phyloP scores from a whole-genome alignment of 2,113 vertebrate genomes.

The Coregonus clupeaformis region DNA sequence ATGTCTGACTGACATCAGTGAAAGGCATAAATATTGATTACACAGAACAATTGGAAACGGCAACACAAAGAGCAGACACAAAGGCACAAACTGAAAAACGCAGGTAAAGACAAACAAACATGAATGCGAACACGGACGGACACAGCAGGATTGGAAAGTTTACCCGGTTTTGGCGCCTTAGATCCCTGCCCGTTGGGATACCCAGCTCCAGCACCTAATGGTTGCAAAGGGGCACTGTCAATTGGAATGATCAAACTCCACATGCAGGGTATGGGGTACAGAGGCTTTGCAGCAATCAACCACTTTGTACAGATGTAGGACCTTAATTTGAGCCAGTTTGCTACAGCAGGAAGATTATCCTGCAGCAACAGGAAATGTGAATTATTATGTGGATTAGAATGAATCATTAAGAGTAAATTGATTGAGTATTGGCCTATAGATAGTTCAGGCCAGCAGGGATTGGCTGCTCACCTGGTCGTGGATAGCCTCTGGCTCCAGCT shows the following conservation, averaged over 20 bases:
- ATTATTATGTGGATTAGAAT: no score
- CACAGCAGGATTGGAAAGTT: not conserved
- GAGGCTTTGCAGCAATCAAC: not conserved
- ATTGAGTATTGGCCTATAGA: not conserved
- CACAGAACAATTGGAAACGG: not conserved
- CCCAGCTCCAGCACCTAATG: slow-evolving; percentile 17
- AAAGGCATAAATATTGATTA: not conserved
- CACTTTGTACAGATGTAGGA: not conserved
- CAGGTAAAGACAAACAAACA: slow-evolving; percentile 16
- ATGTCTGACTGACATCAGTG: not conserved
- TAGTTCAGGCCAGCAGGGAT: not conserved
- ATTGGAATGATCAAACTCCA: not conserved
- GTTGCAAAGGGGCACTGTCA: slow-evolving; percentile 29
- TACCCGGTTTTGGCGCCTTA: slow-evolving; percentile 20
- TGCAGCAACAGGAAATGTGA: no score
- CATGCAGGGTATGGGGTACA: not conserved
- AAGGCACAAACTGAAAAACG: slow-evolving; percentile 4
- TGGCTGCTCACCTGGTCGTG: slow-evolving; percentile 59
- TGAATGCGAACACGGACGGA: not conserved
- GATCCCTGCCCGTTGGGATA: slow-evolving; percentile 13
- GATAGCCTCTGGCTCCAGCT: slow-evolving; percentile 27
- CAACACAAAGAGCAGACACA: not conserved
- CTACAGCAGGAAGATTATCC: no score
- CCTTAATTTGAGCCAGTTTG: no score
- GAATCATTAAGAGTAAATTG: no score